Evolutionary conservation across 2,888 invertebrate genomes (phyloP), one percentile per base, ranked within the genome.

Genomic region (Sepioteuthis lessoniana): DNA sequence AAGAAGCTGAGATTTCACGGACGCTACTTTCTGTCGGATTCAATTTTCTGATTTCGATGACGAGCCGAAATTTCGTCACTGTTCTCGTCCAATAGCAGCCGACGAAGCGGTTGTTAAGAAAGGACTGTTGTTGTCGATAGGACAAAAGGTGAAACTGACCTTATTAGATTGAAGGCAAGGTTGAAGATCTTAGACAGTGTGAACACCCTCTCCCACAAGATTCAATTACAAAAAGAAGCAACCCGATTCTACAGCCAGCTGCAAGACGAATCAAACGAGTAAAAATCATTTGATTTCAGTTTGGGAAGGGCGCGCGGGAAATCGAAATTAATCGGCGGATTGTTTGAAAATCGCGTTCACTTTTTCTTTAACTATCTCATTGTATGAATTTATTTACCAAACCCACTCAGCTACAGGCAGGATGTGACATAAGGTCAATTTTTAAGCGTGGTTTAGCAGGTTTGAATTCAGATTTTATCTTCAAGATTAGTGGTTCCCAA

Each of bases 11-110:
- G 76, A 76, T 76, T 76, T 76, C 28, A 31, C 31, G 31, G 31
- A 60, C 28, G 31, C 31, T 31, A 8, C 28, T 76, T 76, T n/a
- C 4, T 76, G 76, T 76, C 1, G 76, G 35, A n/a, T 76, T 76
- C n/a, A n/a, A 76, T 76, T 76, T 76, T 76, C 76, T 76, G n/a
- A 76, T n/a, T 16, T 76, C n/a, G 76, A 76, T 76, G n/a, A n/a
- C 35, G 76, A 76, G 3, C n/a, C 35, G n/a, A 35, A n/a, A n/a
- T n/a, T 13, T 35, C 19, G 76, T 16, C 76, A n/a, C 16, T 16
- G n/a, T 76, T 76, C 76, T 76, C 35, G 16, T n/a, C n/a, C n/a
- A n/a, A 55, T 25, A 10, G n/a, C n/a, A 76, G 3, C 16, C n/a
- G 13, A 10, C 76, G n/a, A 35, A 76, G n/a, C n/a, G 10, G n/a